Conservation (phyloP, 2,888 invertebrate genomes). For the Ochropleura plecta region DNA sequence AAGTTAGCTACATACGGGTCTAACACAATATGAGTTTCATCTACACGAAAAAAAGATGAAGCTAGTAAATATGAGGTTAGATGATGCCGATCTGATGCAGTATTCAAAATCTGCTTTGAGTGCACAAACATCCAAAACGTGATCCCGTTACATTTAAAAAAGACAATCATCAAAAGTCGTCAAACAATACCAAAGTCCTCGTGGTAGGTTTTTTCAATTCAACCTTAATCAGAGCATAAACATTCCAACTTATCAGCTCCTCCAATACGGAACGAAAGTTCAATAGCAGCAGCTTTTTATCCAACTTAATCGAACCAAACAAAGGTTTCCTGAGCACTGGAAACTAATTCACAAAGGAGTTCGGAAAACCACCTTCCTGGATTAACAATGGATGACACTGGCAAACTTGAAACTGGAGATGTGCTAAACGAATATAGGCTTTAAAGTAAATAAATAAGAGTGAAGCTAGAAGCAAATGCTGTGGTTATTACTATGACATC, state of each 20-base stretch:
- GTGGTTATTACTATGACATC: slow-evolving; percentile 40
- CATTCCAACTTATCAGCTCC: slow-evolving; percentile 38
- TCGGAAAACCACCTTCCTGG: slow-evolving; percentile 61
- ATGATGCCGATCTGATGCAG: not conserved
- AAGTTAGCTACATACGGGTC: no score
- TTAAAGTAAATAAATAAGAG: slow-evolving; percentile 18
- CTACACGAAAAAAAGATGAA: no score
- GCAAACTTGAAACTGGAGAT: slow-evolving; percentile 13
- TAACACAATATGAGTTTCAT: no score
- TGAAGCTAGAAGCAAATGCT: not conserved
- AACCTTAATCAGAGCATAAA: slow-evolving; percentile 48
- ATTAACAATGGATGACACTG: slow-evolving; percentile 56
- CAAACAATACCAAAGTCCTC: not conserved
- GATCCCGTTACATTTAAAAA: not conserved
- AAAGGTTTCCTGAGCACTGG: slow-evolving; percentile 44
- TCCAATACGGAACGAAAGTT: slow-evolving; percentile 44
- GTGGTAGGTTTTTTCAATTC: not conserved
- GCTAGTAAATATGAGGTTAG: not conserved
- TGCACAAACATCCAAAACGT: not conserved
- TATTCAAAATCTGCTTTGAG: no score
- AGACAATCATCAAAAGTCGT: not conserved
- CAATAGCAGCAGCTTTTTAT: slow-evolving; percentile 58
- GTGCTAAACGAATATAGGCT: slow-evolving; percentile 20
- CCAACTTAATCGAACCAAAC: slow-evolving; percentile 49
- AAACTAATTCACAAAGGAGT: slow-evolving; percentile 64